Evolutionary conservation across 2,888 invertebrate species (phyloP).

Genomic region (Proisotoma minuta): DNA sequence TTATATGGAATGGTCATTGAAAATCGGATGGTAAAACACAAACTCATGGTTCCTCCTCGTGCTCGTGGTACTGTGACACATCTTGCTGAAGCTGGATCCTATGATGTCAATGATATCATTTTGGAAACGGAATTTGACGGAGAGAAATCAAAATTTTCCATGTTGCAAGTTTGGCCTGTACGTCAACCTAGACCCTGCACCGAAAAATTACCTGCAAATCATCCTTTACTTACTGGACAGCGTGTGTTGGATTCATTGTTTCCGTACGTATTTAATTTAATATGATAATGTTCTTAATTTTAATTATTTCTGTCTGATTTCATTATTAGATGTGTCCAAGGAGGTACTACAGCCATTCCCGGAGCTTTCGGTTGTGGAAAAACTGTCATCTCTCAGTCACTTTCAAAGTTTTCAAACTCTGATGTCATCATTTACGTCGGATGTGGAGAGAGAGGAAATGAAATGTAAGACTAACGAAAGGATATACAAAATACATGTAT

Average conservation of each 20-base stretch:
- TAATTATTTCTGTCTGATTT: constrained; percentile 7
- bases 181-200: constrained; percentile 93
- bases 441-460: constrained; percentile 99
- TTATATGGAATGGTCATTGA: constrained; percentile 93
- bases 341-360: constrained; percentile 97
- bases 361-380: constrained; percentile 99
- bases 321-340: constrained; percentile 79
- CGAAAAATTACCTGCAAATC: constrained; percentile 97
- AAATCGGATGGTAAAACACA: constrained; percentile 95
- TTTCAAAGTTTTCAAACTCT: constrained; percentile 99
- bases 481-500: neutral
- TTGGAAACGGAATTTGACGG: constrained; percentile 99
- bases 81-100: constrained; percentile 88
- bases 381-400: constrained; percentile 98
- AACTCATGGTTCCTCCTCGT: constrained; percentile 88
- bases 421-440: constrained; percentile 99
- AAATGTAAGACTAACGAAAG: constrained; percentile 67
- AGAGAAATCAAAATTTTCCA: constrained; percentile 80
- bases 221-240: constrained; percentile 96
- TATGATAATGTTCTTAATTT: neutral
- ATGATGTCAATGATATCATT: constrained; percentile 89
- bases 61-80: constrained; percentile 95
- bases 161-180: constrained; percentile 99
- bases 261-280: constrained; percentile 72
- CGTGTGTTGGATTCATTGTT: constrained; percentile 96